These are phyloP conservation scores for Myiopsitta monachus DNA, from an alignment of 2,113 vertebrate genomes.

Conservation along the genomic window DNA sequence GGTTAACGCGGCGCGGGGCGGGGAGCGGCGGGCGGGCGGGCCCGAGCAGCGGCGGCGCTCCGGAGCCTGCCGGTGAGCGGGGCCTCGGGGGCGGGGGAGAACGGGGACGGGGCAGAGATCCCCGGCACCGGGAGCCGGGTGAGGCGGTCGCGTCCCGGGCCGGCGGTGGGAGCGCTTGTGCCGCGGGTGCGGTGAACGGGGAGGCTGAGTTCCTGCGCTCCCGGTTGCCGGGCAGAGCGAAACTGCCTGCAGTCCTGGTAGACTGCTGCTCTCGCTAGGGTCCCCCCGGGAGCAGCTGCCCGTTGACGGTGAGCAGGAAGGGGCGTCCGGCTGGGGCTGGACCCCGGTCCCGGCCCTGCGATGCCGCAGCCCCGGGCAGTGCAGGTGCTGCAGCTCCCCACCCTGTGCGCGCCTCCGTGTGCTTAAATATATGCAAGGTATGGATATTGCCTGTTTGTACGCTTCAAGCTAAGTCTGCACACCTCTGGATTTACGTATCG, in stretches of 20 bases:
- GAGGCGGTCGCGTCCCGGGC: neutral
- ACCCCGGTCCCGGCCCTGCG: neutral
- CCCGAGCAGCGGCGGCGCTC: neutral
- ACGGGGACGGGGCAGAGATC: neutral
- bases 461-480: fast-evolving
- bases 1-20: neutral
- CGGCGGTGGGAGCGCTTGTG: neutral
- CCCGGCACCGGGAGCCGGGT: neutral
- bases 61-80: neutral
- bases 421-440: fast-evolving
- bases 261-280: neutral
- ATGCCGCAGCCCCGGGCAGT: too few species aligned
- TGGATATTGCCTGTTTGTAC: fast-evolving
- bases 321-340: neutral
- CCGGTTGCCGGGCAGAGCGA: neutral
- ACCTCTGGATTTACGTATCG: fast-evolving
- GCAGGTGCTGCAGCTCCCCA: neutral
- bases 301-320: neutral
- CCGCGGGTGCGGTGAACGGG: too few species aligned
- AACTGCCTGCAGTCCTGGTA: neutral
- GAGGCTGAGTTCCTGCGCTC: neutral
- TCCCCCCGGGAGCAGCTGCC: neutral
- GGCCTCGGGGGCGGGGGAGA: neutral
- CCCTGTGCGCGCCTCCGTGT: fast-evolving
- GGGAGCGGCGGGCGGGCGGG: neutral